These are phyloP conservation scores for Zaprionus bogoriensis DNA, from an alignment of 2,888 invertebrate genomes.

Conservation along the genomic window DNA sequence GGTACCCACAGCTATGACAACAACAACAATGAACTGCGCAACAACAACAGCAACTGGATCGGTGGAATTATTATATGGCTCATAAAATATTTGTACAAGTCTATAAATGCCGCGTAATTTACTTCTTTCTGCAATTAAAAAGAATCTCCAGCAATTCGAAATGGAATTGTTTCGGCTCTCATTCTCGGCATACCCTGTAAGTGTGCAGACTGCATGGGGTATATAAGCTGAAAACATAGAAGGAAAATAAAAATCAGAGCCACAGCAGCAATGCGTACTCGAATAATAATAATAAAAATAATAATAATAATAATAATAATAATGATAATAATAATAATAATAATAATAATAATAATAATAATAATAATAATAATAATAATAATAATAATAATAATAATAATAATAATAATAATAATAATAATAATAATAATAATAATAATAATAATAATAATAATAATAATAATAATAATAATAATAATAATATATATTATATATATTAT, in stretches of 20 bases:
- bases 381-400: too few species aligned
- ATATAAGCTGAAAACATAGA: neutral
- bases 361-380: too few species aligned
- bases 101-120: constrained; percentile 74
- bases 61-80: constrained; percentile 70
- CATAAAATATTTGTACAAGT: constrained; percentile 74
- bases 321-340: too few species aligned
- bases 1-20: constrained; percentile 42
- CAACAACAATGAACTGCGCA: constrained; percentile 23
- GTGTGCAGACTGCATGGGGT: neutral
- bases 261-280: too few species aligned
- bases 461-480: too few species aligned
- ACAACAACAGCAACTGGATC: constrained; percentile 21
- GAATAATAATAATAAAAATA: neutral
- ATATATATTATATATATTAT: too few species aligned
- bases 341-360: too few species aligned
- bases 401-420: too few species aligned
- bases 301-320: too few species aligned
- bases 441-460: too few species aligned
- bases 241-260: too few species aligned
- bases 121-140: constrained; percentile 62
- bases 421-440: too few species aligned
- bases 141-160: constrained; percentile 38
- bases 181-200: constrained; percentile 17
- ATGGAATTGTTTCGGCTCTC: constrained; percentile 46